Evolutionary conservation across 1,140 invertebrate species (phyloP).

Genomic region (Drosophila nigrodunni): DNA sequence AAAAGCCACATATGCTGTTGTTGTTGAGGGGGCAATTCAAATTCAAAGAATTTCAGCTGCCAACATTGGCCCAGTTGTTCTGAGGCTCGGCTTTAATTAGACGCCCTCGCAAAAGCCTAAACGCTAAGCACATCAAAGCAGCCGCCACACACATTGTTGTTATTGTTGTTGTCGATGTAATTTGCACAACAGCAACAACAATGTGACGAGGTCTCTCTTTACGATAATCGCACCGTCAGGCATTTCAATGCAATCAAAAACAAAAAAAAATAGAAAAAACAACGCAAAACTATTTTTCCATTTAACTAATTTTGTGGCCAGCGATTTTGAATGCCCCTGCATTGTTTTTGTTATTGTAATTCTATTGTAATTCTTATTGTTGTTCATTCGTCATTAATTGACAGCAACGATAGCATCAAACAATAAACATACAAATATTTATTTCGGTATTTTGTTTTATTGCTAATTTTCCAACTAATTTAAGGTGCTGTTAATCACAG

Average conservation of each 20-base stretch:
- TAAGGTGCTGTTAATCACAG: conserved; percentile 6
- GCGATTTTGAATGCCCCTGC: conserved; percentile 57
- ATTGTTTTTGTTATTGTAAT: conserved; percentile 53
- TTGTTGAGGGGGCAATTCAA: conserved; percentile 14
- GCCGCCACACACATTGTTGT: conserved; percentile 29
- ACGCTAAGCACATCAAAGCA: conserved; percentile 61
- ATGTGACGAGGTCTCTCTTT: conserved; percentile 72
- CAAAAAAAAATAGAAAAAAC: conserved; percentile 56
- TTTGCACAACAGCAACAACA: conserved; percentile 61
- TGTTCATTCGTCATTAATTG: conserved; percentile 70
- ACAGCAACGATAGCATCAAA: conserved; percentile 46
- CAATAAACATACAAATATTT: conserved; percentile 36
- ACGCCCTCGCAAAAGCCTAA: conserved; percentile 47
- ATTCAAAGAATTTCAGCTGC: conserved; percentile 34
- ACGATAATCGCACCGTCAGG: conserved; percentile 72
- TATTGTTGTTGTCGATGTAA: conserved; percentile 39
- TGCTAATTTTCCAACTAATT: conserved; percentile 43
- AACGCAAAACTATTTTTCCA: conserved; percentile 79
- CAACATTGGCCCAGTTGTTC: conserved; percentile 43
- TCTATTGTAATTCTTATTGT: conserved; percentile 42
- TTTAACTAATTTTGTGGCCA: conserved; percentile 77
- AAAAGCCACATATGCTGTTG: conserved; percentile 2
- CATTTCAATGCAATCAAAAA: conserved; percentile 65
- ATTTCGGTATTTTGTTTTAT: conserved; percentile 17
- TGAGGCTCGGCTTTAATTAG: conserved; percentile 47